These are phyloP conservation scores for Hycleus phaleratus DNA, from an alignment of 1,140 invertebrate species.

Conservation along the genomic window DNA sequence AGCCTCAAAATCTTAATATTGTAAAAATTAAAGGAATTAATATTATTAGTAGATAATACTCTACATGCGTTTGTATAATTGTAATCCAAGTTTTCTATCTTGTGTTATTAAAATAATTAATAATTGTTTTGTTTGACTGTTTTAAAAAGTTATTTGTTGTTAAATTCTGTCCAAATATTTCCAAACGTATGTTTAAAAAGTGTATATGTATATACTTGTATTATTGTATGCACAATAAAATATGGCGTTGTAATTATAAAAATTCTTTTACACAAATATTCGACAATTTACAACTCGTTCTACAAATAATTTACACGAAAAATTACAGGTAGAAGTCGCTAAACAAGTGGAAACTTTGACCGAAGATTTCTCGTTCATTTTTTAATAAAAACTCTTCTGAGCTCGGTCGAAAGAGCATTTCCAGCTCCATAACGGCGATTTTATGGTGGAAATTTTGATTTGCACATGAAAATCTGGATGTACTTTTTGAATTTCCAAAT, in stretches of 20 bases:
- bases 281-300: too few species aligned
- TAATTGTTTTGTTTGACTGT: conserved; percentile 37
- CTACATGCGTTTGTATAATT: conserved; percentile 22
- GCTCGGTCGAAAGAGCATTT: too few species aligned
- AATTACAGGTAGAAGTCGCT: too few species aligned
- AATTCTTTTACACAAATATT: not conserved
- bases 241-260: conserved; percentile 38
- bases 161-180: conserved; percentile 43
- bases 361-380: too few species aligned
- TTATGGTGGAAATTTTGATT: too few species aligned
- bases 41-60: conserved; percentile 13
- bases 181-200: conserved; percentile 40
- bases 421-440: too few species aligned
- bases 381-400: too few species aligned
- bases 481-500: too few species aligned
- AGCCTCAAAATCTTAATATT: conserved; percentile 25
- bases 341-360: too few species aligned
- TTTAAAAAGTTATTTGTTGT: conserved; percentile 41
- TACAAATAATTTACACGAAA: too few species aligned
- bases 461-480: too few species aligned
- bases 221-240: conserved; percentile 44
- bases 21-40: conserved; percentile 3
- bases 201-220: conserved; percentile 44
- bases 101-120: conserved; percentile 26
- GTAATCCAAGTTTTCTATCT: conserved; percentile 25